Base-by-base conservation (phyloP, 2,888 invertebrate genomes). In the Caenorhabditis doughertyi region DNA sequence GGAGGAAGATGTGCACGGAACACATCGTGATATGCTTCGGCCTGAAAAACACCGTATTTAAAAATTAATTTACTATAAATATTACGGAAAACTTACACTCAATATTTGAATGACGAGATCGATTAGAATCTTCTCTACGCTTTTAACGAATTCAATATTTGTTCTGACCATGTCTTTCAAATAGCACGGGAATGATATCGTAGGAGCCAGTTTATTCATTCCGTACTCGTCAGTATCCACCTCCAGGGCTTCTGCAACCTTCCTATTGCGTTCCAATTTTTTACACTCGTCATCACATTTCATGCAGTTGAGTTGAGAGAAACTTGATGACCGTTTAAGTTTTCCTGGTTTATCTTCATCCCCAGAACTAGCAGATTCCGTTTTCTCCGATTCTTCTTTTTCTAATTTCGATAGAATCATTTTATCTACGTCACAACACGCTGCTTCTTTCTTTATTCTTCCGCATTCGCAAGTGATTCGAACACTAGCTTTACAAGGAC, bases 231-330 rank as follows among this genome's bases (percentile, higher is more conserved):
- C 84, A 93, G 96, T 96, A 73, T 95, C 95, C 86, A 98, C 96
- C 93, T 97, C 96, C 49, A 98, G 94, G 3, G 97, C 98, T 70
- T 96, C 94, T 11, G 97, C 97, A 84, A 98, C 92, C 65, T 96
- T 95, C 1, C 96, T 94, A 92, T 97, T 97, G 77, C 98, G 95
- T 88, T 97, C 97, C 68, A 96, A 93, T 42, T 95, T 93, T 72
- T 95, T 95, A 92, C 98, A 98, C 89, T 97, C 96, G 85, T 96
- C 96, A 92, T 95, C 96, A 93, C 98, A 98, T 86, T 97, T 96
- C 91, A 98, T 92, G 2, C 80, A 79, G 39, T 73, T 83, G 47
- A 84, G 44, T 53, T 79, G 70, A 0, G 76, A 74, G 13, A 82
- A 49, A 67, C 84, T 84, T 1, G 60, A 11, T 1, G 76, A 79